Conservation (phyloP, 2,888 invertebrate genomes). For the Nasonovia ribisnigri region DNA sequence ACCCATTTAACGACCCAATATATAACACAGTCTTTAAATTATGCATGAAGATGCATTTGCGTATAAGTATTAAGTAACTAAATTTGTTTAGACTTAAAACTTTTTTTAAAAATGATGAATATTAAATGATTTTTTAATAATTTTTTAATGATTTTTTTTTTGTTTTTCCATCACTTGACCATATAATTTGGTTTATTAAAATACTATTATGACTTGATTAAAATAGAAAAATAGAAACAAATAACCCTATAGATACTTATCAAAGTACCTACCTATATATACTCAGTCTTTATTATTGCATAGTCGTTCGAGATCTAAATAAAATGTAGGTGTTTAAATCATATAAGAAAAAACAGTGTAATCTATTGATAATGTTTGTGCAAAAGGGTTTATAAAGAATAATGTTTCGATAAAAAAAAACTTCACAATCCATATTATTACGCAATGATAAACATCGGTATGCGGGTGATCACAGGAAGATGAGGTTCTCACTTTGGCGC, state of each 20-base stretch:
- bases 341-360: neutral
- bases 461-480: slow-evolving; percentile 65
- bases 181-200: neutral
- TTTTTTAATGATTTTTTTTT: too few species aligned
- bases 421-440: slow-evolving; percentile 33
- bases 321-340: neutral
- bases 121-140: neutral
- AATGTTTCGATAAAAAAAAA: slow-evolving; percentile 47
- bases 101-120: too few species aligned
- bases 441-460: slow-evolving; percentile 45
- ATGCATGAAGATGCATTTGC: neutral
- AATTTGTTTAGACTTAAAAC: neutral
- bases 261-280: neutral
- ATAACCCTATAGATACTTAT: neutral
- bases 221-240: neutral
- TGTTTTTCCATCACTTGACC: too few species aligned
- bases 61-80: neutral
- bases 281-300: neutral
- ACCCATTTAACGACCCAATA: neutral
- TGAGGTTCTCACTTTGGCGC: slow-evolving; percentile 58
- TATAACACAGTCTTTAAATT: neutral
- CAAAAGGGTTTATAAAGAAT: slow-evolving; percentile 26
- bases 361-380: neutral
- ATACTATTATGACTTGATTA: neutral
- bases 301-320: neutral